Evolutionary conservation across 30 jellyfish, hydroid and myxozoan genomes (phyloP).

Genomic region (Aurelia aurita complex sp. Pacific): DNA sequence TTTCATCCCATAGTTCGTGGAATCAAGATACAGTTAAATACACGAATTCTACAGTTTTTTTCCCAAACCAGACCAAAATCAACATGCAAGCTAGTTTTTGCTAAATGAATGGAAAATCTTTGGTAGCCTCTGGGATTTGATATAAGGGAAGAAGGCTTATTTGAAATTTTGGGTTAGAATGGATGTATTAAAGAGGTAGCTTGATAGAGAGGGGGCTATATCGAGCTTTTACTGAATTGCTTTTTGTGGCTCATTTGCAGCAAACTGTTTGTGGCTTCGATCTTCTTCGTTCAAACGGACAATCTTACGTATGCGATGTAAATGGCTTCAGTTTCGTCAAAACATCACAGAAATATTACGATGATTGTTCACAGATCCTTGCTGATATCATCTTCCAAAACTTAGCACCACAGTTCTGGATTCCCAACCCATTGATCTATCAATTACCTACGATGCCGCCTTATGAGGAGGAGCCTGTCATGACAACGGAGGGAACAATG

Average conservation of each 20-base stretch:
- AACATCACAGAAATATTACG: slow-evolving; percentile 96
- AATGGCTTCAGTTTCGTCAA: slow-evolving; percentile 99
- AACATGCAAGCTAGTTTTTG: too few species aligned
- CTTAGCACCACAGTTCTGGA: slow-evolving; percentile 97
- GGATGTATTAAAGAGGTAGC: too few species aligned
- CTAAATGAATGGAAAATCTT: too few species aligned
- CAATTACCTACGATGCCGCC: slow-evolving; percentile 32
- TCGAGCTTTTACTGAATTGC: too few species aligned
- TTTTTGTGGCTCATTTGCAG: slow-evolving; percentile 35
- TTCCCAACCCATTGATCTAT: slow-evolving; percentile 82
- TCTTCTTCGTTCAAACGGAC: slow-evolving; percentile 92
- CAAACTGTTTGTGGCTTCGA: slow-evolving; percentile 99
- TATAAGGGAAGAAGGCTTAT: too few species aligned
- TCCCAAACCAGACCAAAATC: too few species aligned
- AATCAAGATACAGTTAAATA: too few species aligned
- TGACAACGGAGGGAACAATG: slow-evolving; percentile 81
- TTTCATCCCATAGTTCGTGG: too few species aligned
- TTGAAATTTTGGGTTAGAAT: too few species aligned
- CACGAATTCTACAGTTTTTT: too few species aligned
- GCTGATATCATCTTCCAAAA: slow-evolving; percentile 92
- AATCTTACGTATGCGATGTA: slow-evolving; percentile 96
- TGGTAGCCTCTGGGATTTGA: too few species aligned
- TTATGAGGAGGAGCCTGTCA: slow-evolving; percentile 82
- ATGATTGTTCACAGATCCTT: slow-evolving; percentile 95
- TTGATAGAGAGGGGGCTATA: too few species aligned